Evolutionary conservation across 2,888 invertebrate species (phyloP).

Genomic region (Aricia artaxerxes): DNA sequence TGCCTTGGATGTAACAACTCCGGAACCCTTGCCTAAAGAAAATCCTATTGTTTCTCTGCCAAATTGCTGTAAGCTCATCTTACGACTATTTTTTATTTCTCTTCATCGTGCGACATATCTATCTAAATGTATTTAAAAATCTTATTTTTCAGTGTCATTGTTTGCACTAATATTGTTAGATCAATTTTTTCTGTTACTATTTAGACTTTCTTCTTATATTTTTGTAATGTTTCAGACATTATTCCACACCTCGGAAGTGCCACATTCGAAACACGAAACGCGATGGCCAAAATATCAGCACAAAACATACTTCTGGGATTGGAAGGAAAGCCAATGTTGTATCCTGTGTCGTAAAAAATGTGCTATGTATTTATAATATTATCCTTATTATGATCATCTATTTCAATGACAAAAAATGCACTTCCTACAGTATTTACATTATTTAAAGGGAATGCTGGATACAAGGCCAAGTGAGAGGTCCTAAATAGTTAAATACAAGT

Average conservation of each 20-base stretch:
- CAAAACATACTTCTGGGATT: constrained; percentile 88
- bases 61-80: constrained; percentile 86
- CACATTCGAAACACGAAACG: constrained; percentile 85
- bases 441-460: neutral
- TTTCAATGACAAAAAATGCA: neutral
- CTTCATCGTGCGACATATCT: too few relatives aligned
- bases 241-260: constrained; percentile 93
- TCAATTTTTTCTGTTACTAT: neutral
- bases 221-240: constrained; percentile 80
- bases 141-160: too few relatives aligned
- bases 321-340: constrained; percentile 79
- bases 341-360: constrained; percentile 44
- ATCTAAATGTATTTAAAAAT: too few relatives aligned
- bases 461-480: constrained; percentile 1
- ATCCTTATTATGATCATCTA: neutral
- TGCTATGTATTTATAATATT: neutral
- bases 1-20: constrained; percentile 93
- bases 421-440: neutral
- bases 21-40: constrained; percentile 90
- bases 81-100: neutral
- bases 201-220: neutral
- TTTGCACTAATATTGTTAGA: too few relatives aligned
- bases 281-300: constrained; percentile 89
- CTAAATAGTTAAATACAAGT: neutral
- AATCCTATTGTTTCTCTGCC: constrained; percentile 87